phyloP scores from a whole-genome alignment of 2,888 invertebrate species.

The Euzetes globulus region DNA sequence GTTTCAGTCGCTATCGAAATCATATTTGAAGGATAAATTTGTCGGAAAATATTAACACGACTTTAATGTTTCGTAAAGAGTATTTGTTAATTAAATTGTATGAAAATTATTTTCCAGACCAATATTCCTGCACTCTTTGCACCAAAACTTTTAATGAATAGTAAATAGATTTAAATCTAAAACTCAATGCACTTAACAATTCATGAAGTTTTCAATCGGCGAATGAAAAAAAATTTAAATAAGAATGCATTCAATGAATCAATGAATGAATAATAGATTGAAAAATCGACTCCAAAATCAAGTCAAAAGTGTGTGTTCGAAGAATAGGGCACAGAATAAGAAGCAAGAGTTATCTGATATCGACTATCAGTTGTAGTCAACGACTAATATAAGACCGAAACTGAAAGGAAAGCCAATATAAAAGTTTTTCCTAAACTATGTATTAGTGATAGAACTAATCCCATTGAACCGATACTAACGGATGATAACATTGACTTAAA shows the following conservation, averaged over 20 bases:
- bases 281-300: background rate
- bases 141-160: background rate
- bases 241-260: conserved; percentile 12
- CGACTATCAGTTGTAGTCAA: background rate
- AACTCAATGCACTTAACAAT: conserved; percentile 14
- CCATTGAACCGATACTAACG: conserved; percentile 3
- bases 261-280: background rate
- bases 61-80: background rate
- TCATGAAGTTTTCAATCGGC: background rate
- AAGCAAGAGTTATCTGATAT: background rate
- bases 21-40: no score
- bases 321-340: background rate
- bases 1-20: background rate
- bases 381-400: background rate
- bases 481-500: background rate
- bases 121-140: background rate
- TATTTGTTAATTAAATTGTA: background rate
- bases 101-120: background rate
- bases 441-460: conserved; percentile 4
- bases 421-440: background rate
- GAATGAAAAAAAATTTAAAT: background rate
- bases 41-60: no score
- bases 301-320: background rate
- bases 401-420: background rate
- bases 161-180: background rate